Conservation (phyloP, 2,113 vertebrate genomes). For the Glareola pratincola region DNA sequence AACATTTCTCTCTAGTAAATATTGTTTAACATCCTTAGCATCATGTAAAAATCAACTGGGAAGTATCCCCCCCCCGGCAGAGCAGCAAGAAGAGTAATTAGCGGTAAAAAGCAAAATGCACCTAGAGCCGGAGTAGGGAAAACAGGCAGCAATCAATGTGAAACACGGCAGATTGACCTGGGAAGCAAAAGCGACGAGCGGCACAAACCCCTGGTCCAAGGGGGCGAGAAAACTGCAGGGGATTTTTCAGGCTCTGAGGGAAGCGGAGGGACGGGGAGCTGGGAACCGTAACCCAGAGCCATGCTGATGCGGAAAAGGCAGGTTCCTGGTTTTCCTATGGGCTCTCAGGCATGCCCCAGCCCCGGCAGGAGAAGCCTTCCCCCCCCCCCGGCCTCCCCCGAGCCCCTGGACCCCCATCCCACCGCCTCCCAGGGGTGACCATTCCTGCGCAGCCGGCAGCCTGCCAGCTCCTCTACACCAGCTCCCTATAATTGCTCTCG, state of each 20-base stretch:
- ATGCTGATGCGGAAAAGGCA: background rate
- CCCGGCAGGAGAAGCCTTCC: background rate
- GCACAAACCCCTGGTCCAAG: background rate
- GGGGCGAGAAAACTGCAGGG: background rate
- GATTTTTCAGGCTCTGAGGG: background rate
- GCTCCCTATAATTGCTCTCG: background rate
- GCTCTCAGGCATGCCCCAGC: fast-evolving
- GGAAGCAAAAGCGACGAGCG: background rate
- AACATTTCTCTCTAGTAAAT: background rate
- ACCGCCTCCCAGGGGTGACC: background rate
- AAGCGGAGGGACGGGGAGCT: fast-evolving
- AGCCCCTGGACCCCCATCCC: background rate
- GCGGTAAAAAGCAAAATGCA: background rate
- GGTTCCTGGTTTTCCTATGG: background rate
- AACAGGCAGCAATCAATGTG: background rate
- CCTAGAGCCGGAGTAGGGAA: background rate
- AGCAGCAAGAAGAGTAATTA: background rate
- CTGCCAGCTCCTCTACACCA: background rate
- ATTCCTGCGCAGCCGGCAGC: background rate
- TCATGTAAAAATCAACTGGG: background rate
- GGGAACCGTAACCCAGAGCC: background rate
- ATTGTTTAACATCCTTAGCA: background rate
- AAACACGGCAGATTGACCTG: background rate
- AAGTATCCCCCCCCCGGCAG: background rate
- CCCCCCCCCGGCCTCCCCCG: fast-evolving